These are phyloP conservation scores for Mallotus villosus DNA, from an alignment of 2,797 vertebrate species.

Conservation along the genomic window DNA sequence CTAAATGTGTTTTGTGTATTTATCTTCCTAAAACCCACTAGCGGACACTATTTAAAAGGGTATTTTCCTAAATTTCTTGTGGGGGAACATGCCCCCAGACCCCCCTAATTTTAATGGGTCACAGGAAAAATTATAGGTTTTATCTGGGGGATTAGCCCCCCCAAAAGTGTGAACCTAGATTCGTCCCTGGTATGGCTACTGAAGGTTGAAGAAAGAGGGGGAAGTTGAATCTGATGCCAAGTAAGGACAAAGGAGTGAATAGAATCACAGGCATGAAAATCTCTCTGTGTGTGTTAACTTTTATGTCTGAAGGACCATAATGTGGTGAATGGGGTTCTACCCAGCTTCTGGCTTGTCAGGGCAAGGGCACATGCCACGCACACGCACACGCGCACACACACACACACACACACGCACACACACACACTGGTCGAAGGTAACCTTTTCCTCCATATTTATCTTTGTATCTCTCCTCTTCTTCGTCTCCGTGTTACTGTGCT, in stretches of 20 bases:
- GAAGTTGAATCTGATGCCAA: conserved; percentile 35
- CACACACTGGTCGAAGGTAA: conserved; percentile 49
- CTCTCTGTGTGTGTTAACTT: conserved; percentile 16
- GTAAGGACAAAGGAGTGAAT: conserved; percentile 51
- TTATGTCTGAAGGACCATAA: conserved; percentile 57
- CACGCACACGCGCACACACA: not conserved
- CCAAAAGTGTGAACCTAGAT: too few relatives aligned
- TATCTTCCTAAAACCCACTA: too few relatives aligned
- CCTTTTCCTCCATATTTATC: conserved; percentile 51
- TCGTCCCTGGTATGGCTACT: conserved; percentile 9
- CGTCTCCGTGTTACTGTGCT: conserved; percentile 33
- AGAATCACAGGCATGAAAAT: conserved; percentile 63
- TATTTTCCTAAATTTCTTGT: too few relatives aligned
- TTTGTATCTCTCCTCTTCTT: conserved; percentile 24
- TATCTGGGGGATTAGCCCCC: too few relatives aligned
- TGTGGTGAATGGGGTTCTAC: conserved; percentile 45
- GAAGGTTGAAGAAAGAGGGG: not conserved
- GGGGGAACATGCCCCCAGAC: too few relatives aligned
- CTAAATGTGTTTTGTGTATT: too few relatives aligned
- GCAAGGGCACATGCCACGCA: conserved; percentile 25
- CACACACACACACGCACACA: conserved; percentile 1
- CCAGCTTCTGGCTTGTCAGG: conserved; percentile 49
- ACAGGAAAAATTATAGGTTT: too few relatives aligned
- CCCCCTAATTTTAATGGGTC: too few relatives aligned
- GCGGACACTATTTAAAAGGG: too few relatives aligned